Evolutionary conservation across 2,113 vertebrate genomes (phyloP).

Genomic region (Xyrauchen texanus): DNA sequence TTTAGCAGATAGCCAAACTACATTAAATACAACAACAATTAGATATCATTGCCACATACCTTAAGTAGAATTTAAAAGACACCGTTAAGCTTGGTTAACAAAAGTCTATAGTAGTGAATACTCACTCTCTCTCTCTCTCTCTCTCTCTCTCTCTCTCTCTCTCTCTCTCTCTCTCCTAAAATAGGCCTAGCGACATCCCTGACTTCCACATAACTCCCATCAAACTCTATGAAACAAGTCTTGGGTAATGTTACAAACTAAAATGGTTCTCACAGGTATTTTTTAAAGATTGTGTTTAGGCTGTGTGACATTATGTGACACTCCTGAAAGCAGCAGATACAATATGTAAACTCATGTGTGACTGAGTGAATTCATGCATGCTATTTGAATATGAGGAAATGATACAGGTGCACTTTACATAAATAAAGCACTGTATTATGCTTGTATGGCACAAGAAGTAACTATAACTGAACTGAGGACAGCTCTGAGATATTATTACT

Average conservation of each 20-base stretch:
- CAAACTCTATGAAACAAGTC: not conserved
- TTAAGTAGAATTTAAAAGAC: too few species aligned
- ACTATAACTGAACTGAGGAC: not conserved
- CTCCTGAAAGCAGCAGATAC: not conserved
- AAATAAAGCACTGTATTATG: not conserved
- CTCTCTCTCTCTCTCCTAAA: too few species aligned
- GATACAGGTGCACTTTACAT: conserved; percentile 23
- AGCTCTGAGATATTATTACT: not conserved
- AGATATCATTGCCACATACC: too few species aligned
- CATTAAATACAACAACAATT: too few species aligned
- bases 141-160: too few species aligned
- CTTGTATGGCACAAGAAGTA: not conserved
- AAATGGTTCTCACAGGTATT: not conserved
- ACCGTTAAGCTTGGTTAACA: too few species aligned
- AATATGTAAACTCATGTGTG: not conserved
- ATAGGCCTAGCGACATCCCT: too few species aligned
- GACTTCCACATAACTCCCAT: not conserved
- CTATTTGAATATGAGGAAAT: conserved; percentile 15
- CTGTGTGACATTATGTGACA: not conserved
- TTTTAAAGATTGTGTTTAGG: not conserved
- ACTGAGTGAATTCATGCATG: conserved; percentile 4
- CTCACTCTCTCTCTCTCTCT: too few species aligned
- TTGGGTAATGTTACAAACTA: not conserved
- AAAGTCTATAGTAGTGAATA: too few species aligned
- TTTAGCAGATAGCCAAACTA: too few species aligned